Conservation (phyloP, 2,113 vertebrate species). For the Phyllostomus discolor region DNA sequence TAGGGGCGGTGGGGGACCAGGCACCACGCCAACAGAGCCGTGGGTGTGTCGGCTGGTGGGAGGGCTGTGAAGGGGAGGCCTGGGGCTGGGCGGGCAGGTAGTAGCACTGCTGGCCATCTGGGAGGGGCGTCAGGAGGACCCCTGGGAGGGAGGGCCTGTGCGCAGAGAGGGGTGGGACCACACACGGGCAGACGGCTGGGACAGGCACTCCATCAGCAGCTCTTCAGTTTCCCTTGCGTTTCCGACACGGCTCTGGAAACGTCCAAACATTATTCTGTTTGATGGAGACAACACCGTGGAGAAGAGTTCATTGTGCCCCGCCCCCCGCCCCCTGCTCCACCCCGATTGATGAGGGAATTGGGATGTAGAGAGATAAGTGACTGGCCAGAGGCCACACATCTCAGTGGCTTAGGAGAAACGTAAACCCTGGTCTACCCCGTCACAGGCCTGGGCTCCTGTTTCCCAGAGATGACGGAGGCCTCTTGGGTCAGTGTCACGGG, state of each 20-base stretch:
- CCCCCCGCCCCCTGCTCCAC: too few relatives aligned
- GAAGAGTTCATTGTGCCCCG: not conserved
- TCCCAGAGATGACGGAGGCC: not conserved
- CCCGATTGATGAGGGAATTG: not conserved
- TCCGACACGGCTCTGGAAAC: not conserved
- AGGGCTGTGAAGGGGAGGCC: not conserved
- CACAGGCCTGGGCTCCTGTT: not conserved
- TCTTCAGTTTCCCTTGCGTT: not conserved
- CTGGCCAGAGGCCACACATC: not conserved
- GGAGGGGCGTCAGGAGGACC: not conserved
- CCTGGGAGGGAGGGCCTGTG: not conserved
- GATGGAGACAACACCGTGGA: accelerated
- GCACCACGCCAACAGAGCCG: not conserved
- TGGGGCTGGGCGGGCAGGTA: too few relatives aligned
- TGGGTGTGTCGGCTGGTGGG: not conserved
- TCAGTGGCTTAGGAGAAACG: not conserved
- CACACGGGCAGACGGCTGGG: not conserved
- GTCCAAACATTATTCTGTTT: not conserved
- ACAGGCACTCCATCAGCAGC: not conserved
- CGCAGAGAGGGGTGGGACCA: not conserved
- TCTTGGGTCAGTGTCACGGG: not conserved
- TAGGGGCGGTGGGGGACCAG: not conserved
- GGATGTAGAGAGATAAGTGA: not conserved
- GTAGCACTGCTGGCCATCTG: accelerated
- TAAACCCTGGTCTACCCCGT: not conserved